Evolutionary conservation across 2,888 invertebrate species (phyloP).

Genomic region (Acanthosepion pharaonis): DNA sequence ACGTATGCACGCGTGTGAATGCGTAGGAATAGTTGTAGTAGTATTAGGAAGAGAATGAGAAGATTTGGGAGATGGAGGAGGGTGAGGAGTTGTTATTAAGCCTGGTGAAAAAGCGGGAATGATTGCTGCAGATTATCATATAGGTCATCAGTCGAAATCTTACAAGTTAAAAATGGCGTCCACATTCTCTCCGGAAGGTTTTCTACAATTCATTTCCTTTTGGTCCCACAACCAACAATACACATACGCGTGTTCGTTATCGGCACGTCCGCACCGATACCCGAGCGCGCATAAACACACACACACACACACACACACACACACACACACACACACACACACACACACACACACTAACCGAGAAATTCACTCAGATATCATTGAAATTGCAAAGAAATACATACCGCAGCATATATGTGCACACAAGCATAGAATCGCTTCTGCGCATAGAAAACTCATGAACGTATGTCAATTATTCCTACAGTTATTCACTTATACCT

Average conservation of each 20-base stretch:
- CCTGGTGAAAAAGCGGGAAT: not conserved
- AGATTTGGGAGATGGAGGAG: not conserved
- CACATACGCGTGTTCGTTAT: not conserved
- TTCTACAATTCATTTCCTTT: not conserved
- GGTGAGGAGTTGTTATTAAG: not conserved
- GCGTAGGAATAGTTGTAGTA: not conserved
- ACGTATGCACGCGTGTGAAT: no score
- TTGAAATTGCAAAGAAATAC: no score
- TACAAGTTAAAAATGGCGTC: not conserved
- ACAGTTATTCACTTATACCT: no score
- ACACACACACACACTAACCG: not conserved
- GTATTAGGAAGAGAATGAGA: not conserved
- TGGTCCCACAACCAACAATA: not conserved
- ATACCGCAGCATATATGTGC: no score
- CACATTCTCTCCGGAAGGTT: not conserved
- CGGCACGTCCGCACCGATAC: not conserved
- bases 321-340: not conserved
- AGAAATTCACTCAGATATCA: not conserved
- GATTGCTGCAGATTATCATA: not conserved
- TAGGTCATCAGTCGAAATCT: not conserved
- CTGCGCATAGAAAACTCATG: no score
- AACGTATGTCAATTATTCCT: no score
- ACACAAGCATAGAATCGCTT: no score
- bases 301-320: not conserved
- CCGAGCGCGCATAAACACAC: not conserved